Conservation (phyloP, 1,140 invertebrate genomes). For the Penaeus japonicus region DNA sequence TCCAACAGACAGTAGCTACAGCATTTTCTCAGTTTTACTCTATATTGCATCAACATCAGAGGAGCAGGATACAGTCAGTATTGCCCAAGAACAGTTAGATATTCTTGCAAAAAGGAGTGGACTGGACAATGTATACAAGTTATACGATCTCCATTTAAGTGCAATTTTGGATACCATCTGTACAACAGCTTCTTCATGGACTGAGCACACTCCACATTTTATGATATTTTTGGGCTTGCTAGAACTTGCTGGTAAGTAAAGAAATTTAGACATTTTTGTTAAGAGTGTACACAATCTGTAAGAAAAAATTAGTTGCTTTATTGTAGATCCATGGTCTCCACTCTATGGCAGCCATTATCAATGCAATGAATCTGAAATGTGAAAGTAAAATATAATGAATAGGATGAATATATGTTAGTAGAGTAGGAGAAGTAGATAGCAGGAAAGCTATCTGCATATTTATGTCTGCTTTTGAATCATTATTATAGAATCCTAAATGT, state of each 20-base stretch:
- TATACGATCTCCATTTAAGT: background rate
- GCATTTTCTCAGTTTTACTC: slow-evolving; percentile 3
- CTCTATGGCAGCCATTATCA: no score
- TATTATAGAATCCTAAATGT: no score
- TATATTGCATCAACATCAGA: slow-evolving; percentile 42
- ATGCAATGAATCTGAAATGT: no score
- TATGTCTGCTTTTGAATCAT: no score
- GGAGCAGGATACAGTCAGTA: background rate
- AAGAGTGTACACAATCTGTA: no score
- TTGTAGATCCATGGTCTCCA: no score
- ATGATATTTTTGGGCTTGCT: slow-evolving; percentile 22
- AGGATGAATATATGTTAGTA: no score
- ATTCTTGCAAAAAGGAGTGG: background rate
- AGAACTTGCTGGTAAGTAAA: slow-evolving; percentile 22
- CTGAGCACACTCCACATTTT: slow-evolving; percentile 15
- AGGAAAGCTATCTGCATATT: no score
- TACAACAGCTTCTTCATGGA: slow-evolving; percentile 10
- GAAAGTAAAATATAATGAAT: no score
- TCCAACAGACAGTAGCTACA: background rate
- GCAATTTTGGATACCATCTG: background rate
- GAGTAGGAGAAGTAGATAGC: no score
- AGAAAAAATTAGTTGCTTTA: no score
- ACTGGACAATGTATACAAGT: background rate
- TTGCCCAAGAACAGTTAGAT: slow-evolving; percentile 17
- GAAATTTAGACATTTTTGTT: no score